Evolutionary conservation across 2,888 invertebrate genomes (phyloP).

Genomic region (Cheilosia vulpina): DNA sequence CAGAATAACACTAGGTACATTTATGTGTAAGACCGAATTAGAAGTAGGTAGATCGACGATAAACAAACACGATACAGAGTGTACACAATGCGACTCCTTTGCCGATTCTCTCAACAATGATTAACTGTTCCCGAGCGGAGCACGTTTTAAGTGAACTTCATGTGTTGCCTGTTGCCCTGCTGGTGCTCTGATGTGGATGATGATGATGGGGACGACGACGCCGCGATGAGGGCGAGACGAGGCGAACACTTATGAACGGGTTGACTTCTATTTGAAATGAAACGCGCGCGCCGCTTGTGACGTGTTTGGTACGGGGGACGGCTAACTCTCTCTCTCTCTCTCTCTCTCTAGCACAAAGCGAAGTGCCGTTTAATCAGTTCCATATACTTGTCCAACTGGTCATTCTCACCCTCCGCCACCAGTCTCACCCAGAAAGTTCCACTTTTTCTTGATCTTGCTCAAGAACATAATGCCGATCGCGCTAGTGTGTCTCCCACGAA

Average conservation of each 20-base stretch:
- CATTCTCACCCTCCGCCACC: background rate
- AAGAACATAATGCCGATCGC: slow-evolving; percentile 1
- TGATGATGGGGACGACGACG: slow-evolving; percentile 21
- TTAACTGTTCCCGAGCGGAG: slow-evolving; percentile 82
- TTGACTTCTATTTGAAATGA: slow-evolving; percentile 7
- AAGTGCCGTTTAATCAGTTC: slow-evolving; percentile 2
- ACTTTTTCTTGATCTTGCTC: slow-evolving; percentile 25
- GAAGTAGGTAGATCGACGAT: slow-evolving; percentile 41
- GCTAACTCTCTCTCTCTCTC: background rate
- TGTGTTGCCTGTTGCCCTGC: slow-evolving; percentile 18
- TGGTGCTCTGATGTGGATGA: slow-evolving; percentile 1
- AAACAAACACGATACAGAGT: slow-evolving; percentile 40
- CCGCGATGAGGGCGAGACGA: slow-evolving; percentile 22
- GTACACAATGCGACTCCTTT: slow-evolving; percentile 72
- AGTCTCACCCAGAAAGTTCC: background rate
- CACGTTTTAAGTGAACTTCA: slow-evolving; percentile 81
- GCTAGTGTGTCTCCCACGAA: background rate
- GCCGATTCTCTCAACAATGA: slow-evolving; percentile 83
- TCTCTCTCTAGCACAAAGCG: background rate
- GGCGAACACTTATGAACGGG: slow-evolving; percentile 31
- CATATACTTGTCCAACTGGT: slow-evolving; percentile 7
- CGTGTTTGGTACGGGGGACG: background rate
- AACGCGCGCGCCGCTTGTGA: slow-evolving; percentile 23
- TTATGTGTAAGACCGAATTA: slow-evolving; percentile 35
- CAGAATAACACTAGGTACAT: slow-evolving; percentile 4